Percentiles rank a stretch among this genome's conserved stretches.
These are phyloP conservation scores for Decapterus maruadsi DNA, from an alignment of 2,797 vertebrate genomes.

Conservation along the genomic window DNA sequence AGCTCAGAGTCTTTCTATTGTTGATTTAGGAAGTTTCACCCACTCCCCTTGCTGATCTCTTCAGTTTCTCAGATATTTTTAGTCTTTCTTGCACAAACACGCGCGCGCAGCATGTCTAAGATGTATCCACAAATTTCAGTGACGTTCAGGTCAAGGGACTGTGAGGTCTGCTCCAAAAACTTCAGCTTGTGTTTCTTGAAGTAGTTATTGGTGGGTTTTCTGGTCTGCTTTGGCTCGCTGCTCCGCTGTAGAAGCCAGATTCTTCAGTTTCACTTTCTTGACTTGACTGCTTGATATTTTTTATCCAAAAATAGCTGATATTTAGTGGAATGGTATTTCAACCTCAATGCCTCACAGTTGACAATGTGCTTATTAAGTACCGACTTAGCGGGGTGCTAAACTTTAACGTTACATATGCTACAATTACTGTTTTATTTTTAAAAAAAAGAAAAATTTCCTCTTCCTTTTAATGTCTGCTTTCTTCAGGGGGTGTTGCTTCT, in stretches of 20 bases:
- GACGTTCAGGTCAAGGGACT: background rate
- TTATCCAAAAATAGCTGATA: background rate
- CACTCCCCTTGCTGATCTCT: background rate
- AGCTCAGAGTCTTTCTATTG: background rate
- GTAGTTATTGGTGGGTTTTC: background rate
- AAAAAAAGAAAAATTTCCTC: background rate
- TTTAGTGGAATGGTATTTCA: constrained; percentile 6
- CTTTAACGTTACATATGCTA: background rate
- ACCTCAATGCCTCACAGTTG: background rate
- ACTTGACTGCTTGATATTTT: constrained; percentile 2
- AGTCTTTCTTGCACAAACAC: background rate
- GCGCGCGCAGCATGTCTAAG: background rate
- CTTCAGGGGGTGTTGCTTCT: background rate
- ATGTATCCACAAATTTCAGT: background rate
- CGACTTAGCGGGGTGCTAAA: background rate
- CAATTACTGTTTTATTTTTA: background rate
- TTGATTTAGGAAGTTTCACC: background rate
- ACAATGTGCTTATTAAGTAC: background rate
- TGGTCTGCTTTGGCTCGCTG: background rate
- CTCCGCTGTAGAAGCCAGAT: background rate
- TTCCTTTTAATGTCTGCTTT: background rate
- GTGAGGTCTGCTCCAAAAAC: background rate
- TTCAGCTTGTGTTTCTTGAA: background rate
- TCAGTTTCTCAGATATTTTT: background rate
- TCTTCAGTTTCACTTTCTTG: constrained; percentile 8